phyloP scores from a whole-genome alignment of 1,140 invertebrate species.

The Doryteuthis pealeii region DNA sequence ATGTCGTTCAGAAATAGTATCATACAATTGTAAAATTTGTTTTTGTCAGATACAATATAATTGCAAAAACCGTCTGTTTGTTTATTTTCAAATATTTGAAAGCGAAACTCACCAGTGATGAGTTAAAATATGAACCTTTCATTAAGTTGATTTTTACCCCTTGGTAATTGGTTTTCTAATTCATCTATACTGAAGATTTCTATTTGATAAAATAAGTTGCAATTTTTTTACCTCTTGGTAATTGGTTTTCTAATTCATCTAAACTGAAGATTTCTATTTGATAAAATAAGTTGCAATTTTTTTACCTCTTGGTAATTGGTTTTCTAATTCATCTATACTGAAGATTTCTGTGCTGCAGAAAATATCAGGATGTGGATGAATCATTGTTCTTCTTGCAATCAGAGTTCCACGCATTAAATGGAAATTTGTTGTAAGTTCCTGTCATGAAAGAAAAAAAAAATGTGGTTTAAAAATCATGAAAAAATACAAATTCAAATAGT shows the following conservation, averaged over 20 bases:
- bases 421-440: not conserved
- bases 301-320: not conserved
- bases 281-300: not conserved
- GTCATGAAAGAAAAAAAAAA: not conserved
- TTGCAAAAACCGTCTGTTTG: too few species aligned
- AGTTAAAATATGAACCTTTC: too few species aligned
- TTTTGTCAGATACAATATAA: too few species aligned
- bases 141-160: too few species aligned
- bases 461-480: too few species aligned
- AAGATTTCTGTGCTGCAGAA: conserved; percentile 3
- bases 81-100: too few species aligned
- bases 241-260: not conserved
- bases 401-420: not conserved
- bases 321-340: not conserved
- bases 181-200: not conserved
- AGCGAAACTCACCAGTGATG: too few species aligned
- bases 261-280: not conserved
- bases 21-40: too few species aligned
- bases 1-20: too few species aligned
- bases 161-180: not conserved
- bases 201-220: not conserved
- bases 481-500: too few species aligned
- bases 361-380: not conserved
- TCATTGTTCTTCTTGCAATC: not conserved
- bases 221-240: not conserved